Evolutionary conservation across 1,140 invertebrate species (phyloP).

Genomic region (Micrasema longulum): DNA sequence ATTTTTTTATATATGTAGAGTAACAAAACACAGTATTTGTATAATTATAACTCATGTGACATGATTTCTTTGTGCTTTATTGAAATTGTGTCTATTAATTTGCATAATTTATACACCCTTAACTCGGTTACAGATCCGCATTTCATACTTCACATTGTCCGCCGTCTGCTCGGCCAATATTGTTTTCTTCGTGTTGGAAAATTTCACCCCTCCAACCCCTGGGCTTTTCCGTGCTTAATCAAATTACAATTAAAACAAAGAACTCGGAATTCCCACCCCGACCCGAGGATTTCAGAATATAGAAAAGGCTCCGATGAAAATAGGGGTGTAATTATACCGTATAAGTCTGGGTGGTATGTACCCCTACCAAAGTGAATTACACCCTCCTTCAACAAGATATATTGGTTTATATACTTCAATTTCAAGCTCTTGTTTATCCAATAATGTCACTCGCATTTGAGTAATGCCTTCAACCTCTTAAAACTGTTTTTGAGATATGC

Average conservation of each 20-base stretch:
- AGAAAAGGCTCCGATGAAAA: slow-evolving; percentile 46
- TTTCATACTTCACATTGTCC: not conserved
- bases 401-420: slow-evolving; percentile 19
- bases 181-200: slow-evolving; percentile 44
- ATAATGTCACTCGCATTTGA: too few relatives aligned
- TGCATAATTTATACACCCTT: slow-evolving; percentile 5
- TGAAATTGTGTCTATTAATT: not conserved
- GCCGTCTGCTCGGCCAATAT: slow-evolving; percentile 37
- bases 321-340: slow-evolving; percentile 39
- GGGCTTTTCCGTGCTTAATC: slow-evolving; percentile 50
- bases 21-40: not conserved
- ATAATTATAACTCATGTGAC: not conserved
- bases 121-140: not conserved
- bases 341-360: slow-evolving; percentile 6
- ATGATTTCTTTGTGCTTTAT: not conserved
- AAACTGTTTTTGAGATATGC: slow-evolving; percentile 2
- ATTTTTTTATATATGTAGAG: not conserved
- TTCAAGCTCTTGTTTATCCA: not conserved
- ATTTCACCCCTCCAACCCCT: slow-evolving; percentile 38
- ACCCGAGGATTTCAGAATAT: slow-evolving; percentile 47
- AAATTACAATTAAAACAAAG: slow-evolving; percentile 54
- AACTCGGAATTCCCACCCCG: slow-evolving; percentile 38
- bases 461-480: slow-evolving; percentile 18
- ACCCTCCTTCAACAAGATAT: slow-evolving; percentile 43
- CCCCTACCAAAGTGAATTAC: slow-evolving; percentile 47